Conservation (phyloP, 2,888 invertebrate genomes). For the Napeogenes sylphis region DNA sequence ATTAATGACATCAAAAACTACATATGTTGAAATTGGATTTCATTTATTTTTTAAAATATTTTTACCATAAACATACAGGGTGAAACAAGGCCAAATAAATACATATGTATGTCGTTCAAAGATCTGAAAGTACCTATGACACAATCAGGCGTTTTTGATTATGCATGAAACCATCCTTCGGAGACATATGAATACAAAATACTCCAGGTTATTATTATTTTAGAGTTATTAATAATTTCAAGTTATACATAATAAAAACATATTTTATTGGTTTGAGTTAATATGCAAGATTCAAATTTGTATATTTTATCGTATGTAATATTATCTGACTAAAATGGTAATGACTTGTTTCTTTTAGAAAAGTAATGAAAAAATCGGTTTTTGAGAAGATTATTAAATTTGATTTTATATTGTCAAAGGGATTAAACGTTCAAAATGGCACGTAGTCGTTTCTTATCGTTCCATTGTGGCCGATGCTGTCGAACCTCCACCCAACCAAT, state of each 20-base stretch:
- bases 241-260: too few relatives aligned
- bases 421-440: conserved; percentile 2
- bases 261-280: too few relatives aligned
- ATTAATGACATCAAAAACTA: too few relatives aligned
- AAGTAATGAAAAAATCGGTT: too few relatives aligned
- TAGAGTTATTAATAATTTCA: too few relatives aligned
- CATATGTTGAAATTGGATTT: too few relatives aligned
- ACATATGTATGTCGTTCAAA: conserved; percentile 59
- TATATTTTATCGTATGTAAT: too few relatives aligned
- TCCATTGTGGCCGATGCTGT: conserved; percentile 26
- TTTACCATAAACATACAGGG: conserved; percentile 24
- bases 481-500: conserved; percentile 49
- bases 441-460: conserved; percentile 11
- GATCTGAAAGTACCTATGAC: conserved; percentile 51
- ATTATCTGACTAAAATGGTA: background rate
- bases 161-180: conserved; percentile 68
- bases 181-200: conserved; percentile 54
- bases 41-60: too few relatives aligned
- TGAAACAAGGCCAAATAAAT: conserved; percentile 45
- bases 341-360: too few relatives aligned
- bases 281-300: too few relatives aligned
- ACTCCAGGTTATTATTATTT: conserved; percentile 35
- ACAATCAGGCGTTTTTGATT: conserved; percentile 71
- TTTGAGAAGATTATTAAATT: too few relatives aligned
- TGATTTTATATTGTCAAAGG: too few relatives aligned